Base-by-base conservation (phyloP, 2,797 vertebrate species). In the Rhabdophis nuchalis region DNA sequence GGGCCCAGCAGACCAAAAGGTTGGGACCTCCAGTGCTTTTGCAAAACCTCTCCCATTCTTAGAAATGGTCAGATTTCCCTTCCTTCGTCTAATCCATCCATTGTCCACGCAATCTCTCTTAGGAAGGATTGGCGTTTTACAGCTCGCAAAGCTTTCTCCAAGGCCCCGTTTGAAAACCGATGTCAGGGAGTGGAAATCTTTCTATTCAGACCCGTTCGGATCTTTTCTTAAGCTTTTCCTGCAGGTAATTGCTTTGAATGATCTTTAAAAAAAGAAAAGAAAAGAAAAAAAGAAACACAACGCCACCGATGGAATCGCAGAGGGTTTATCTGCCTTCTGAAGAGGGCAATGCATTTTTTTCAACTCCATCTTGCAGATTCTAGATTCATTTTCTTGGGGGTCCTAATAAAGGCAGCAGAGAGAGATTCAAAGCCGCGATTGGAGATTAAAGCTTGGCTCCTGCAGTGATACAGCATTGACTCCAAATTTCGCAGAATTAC, bases 61-160 rank as follows among this genome's bases (percentile, higher is more conserved):
- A 87, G 16, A 90, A 36, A 36, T 0, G 2, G 85, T 1, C 57
- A 32, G 25, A 82, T 90, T 72, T 41, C 29, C 36, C 25, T 10
- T 36, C 14, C 6, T n/a, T 25, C 58, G 5, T 82, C 89, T 90
- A 32, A 32, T 10, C 58, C 29, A 82, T 50, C 85, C 56, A 87
- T 90, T 93, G 92, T 88, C 64, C 27, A 25, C 64, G 46, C 87
- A 92, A 92, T 88, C 89, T 58, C 91, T 72, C 89, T 36, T n/a
- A n/a, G 92, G 41, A 88, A 87, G 46, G 89, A 87, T 92, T 82
- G 54, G n/a, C 58, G 82, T 90, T 68, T 46, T 77, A 77, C 50
- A 60, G 56, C 61, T 10, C 11, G 0, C 54, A 58, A 54, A 87
- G 89, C 64, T 53, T 88, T 88, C 88, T 60, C 85, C 14, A 82